A percentile compares a stretch with the other conserved stretches of the same genome.
phyloP scores from a whole-genome alignment of 2,888 invertebrate species.

The Leptinotarsa juncta region DNA sequence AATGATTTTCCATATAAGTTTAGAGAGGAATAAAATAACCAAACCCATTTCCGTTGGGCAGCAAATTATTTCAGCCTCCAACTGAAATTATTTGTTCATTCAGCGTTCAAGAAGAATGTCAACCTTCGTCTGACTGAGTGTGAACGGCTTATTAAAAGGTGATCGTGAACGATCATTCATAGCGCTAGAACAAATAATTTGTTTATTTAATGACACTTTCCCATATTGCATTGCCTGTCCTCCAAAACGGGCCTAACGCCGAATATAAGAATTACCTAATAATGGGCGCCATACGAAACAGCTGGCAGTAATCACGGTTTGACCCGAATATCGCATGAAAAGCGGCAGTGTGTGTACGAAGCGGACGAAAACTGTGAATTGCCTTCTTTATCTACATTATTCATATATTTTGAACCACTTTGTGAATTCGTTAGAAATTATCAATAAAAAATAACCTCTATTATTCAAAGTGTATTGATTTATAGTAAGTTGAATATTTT shows the following conservation, averaged over 20 bases:
- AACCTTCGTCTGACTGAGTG: neutral
- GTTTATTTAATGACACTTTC: slow-evolving; percentile 17
- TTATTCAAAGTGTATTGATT: too few relatives aligned
- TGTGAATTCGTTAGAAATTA: too few relatives aligned
- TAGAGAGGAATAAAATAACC: too few relatives aligned
- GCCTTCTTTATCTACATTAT: too few relatives aligned
- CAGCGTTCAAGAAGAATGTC: too few relatives aligned
- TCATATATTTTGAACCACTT: too few relatives aligned
- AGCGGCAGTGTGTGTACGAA: neutral
- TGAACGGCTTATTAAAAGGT: neutral
- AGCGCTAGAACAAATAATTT: neutral
- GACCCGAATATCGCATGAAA: slow-evolving; percentile 15
- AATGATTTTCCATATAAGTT: too few relatives aligned
- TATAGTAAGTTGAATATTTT: too few relatives aligned
- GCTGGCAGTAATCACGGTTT: slow-evolving; percentile 17
- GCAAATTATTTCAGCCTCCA: too few relatives aligned
- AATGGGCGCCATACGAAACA: slow-evolving; percentile 15
- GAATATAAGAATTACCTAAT: slow-evolving; percentile 7
- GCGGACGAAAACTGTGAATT: neutral
- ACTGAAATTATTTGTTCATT: too few relatives aligned
- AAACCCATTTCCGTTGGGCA: too few relatives aligned
- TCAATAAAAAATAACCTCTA: too few relatives aligned
- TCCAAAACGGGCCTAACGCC: slow-evolving; percentile 4
- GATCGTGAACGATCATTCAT: slow-evolving; percentile 1
- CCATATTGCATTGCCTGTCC: slow-evolving; percentile 11